Evolutionary conservation across 2,113 vertebrate genomes (phyloP).

Genomic region (Setophaga kirtlandii): DNA sequence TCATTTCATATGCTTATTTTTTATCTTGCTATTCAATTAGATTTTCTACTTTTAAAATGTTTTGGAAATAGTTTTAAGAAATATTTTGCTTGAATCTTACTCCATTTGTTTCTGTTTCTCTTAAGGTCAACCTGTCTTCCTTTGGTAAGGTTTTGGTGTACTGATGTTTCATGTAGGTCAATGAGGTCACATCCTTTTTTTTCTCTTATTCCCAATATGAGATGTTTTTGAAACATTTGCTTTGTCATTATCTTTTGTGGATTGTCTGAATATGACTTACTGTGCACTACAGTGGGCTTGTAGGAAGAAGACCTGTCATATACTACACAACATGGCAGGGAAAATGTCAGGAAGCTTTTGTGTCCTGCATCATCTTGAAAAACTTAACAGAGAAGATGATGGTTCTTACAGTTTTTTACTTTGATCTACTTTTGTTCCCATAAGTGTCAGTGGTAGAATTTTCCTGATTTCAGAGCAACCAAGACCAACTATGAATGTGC

Average conservation of each 20-base stretch:
- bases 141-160: not conserved
- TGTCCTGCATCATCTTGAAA: not conserved
- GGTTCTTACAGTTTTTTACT: not conserved
- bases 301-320: not conserved
- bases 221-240: not conserved
- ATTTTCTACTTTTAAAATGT: not conserved
- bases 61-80: not conserved
- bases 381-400: not conserved
- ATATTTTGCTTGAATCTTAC: not conserved
- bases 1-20: not conserved
- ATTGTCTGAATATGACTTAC: not conserved
- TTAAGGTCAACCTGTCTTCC: not conserved
- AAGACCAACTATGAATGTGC: not conserved
- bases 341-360: not conserved
- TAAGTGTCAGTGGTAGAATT: not conserved
- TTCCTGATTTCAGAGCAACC: not conserved
- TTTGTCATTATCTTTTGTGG: not conserved
- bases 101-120: not conserved
- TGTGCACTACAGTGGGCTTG: not conserved
- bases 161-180: not conserved
- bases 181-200: not conserved
- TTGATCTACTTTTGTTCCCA: not conserved
- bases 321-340: not conserved
- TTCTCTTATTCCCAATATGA: not conserved
- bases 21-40: not conserved